phyloP scores from a whole-genome alignment of 2,797 vertebrate genomes.

The Gobio occitaniae region DNA sequence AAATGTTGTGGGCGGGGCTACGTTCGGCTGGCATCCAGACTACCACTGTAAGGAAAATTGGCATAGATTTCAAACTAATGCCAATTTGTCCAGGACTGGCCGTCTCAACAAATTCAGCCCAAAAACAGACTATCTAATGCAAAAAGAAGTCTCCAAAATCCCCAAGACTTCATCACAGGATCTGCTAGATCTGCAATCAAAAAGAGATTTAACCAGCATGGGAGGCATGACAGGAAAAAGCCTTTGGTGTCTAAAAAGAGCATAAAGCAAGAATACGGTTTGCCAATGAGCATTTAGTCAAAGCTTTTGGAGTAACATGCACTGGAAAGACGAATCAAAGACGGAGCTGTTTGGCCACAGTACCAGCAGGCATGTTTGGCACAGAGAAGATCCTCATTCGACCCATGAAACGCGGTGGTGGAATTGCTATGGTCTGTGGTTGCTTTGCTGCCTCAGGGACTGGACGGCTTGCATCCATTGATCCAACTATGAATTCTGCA shows the following conservation, averaged over 20 bases:
- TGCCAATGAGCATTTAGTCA: background rate
- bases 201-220: background rate
- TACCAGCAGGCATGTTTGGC: background rate
- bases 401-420: background rate
- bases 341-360: background rate
- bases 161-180: background rate
- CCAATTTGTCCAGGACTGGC: background rate
- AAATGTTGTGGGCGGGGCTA: no score
- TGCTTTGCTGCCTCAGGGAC: background rate
- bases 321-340: no score
- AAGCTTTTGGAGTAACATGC: background rate
- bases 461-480: no score
- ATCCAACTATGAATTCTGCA: slow-evolving; percentile 10
- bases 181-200: background rate
- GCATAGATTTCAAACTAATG: background rate
- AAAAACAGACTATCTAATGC: background rate
- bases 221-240: background rate
- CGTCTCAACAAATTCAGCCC: background rate
- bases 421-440: background rate
- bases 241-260: background rate
- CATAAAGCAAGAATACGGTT: background rate
- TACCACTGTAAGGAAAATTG: background rate
- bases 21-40: no score
- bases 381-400: background rate
- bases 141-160: background rate